Base-by-base conservation (phyloP, 1,140 invertebrate species). In the Bombus picipes region DNA sequence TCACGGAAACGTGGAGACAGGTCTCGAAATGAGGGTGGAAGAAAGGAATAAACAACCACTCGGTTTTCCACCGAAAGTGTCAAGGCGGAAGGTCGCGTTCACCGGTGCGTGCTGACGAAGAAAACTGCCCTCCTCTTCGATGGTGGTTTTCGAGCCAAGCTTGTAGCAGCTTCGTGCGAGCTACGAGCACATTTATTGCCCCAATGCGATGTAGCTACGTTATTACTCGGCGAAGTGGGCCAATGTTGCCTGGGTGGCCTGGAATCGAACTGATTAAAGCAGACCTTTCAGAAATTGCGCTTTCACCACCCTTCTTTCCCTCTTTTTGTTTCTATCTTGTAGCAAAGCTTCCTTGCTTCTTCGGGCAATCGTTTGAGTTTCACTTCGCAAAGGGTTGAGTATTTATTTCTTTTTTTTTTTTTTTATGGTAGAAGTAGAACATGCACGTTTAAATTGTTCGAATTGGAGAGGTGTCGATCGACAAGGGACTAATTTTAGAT, bases 241-340 rank as follows among this genome's bases (percentile, higher is more conserved):
- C 87, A 89, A 86, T 88, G 87, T 88, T 88, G 65, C 37, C 73
- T 10, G 83, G 34, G 70, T 62, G 71, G 59, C 73, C 88, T 82
- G 72, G 85, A 88, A 89, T 89, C 87, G 75, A 88, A 88, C 83
- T 88, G 83, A 89, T 89, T 89, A 89, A 89, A 89, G 87, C 84
- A 28, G 87, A 89, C 41, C 88, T 75, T 86, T 88, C 65, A 89
- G 75, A 88, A 85, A 86, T 88, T 87, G 32, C 68, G 18, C 59
- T 39, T 65, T 57, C 15, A 25, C 25, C 2, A 13, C 32, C 4
- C 57, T 68, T 62, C 34, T 32, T 41, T 12, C 18, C 13, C 39
- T 6, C n/a, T 32, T 22, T 25, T 43, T 73, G 10, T 78, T 41
- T 62, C 41, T 77, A n/a, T 41, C 37, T 78, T 65, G 22, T 6